These are phyloP conservation scores for Cheilosia scutellata DNA, from an alignment of 2,888 invertebrate genomes.

Conservation along the genomic window DNA sequence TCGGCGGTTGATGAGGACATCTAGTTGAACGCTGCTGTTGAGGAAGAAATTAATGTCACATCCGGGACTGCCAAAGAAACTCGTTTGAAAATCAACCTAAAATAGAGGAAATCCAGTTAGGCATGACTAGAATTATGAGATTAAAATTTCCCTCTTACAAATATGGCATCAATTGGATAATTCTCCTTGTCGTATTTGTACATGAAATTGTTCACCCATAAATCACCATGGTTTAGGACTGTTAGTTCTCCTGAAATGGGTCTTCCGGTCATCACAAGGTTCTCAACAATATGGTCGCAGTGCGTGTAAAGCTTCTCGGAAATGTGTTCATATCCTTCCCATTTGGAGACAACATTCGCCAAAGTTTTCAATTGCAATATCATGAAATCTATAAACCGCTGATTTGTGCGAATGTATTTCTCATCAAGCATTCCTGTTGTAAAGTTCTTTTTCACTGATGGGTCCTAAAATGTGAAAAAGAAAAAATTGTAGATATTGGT, in stretches of 20 bases:
- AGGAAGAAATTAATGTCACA: constrained; percentile 84
- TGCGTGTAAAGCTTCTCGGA: constrained; percentile 82
- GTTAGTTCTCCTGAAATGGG: constrained; percentile 81
- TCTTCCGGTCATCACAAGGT: constrained; percentile 81
- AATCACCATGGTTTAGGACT: constrained; percentile 85
- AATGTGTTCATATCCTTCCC: constrained; percentile 84
- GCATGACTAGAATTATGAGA: too few relatives aligned
- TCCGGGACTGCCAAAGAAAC: constrained; percentile 83
- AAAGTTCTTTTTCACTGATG: constrained; percentile 79
- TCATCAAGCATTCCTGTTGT: constrained; percentile 82
- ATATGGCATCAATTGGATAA: constrained; percentile 83
- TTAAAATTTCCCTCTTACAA: constrained; percentile 81
- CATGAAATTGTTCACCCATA: constrained; percentile 86
- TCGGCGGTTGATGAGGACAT: constrained; percentile 81
- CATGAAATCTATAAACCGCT: constrained; percentile 81
- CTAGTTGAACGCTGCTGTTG: constrained; percentile 82
- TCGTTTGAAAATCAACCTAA: constrained; percentile 82
- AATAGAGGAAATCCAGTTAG: not conserved
- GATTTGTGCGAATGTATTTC: constrained; percentile 80
- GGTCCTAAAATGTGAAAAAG: constrained; percentile 77
- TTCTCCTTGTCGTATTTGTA: constrained; percentile 83
- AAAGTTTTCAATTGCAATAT: constrained; percentile 80
- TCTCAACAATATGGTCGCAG: constrained; percentile 81
- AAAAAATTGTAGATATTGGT: not conserved
- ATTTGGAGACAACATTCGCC: constrained; percentile 83